Evolutionary conservation across 2,797 vertebrate genomes (phyloP).

Genomic region (Xenopus petersii): DNA sequence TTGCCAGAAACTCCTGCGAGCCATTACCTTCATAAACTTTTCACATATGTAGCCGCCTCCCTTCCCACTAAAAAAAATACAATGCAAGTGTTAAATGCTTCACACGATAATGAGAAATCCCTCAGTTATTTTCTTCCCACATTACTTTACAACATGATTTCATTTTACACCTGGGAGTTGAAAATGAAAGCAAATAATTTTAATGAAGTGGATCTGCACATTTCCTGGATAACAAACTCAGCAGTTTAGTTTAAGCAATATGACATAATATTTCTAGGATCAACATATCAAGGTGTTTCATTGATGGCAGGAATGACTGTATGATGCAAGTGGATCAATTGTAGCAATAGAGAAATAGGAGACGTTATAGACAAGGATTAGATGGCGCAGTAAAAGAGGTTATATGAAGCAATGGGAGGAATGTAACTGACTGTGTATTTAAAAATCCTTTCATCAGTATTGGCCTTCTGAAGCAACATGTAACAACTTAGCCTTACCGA

Average conservation of each 20-base stretch:
- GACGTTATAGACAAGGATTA: too few species aligned
- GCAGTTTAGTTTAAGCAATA: conserved; percentile 22
- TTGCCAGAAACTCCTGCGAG: neutral
- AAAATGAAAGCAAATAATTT: conserved; percentile 39
- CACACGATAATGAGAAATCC: conserved; percentile 2
- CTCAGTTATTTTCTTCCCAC: conserved; percentile 19
- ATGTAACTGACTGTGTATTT: too few species aligned
- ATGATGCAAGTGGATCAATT: too few species aligned
- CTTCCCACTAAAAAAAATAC: neutral
- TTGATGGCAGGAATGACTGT: conserved; percentile 9
- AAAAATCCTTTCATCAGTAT: too few species aligned
- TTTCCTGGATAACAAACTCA: conserved; percentile 36
- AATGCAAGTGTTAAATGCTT: conserved; percentile 28
- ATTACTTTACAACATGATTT: conserved; percentile 30
- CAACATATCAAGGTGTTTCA: conserved; percentile 28
- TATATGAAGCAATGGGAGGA: too few species aligned
- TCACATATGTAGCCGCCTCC: neutral
- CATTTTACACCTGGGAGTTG: conserved; percentile 36
- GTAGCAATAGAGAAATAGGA: too few species aligned
- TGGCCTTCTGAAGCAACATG: too few species aligned
- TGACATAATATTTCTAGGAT: conserved; percentile 30
- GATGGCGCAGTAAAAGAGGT: too few species aligned
- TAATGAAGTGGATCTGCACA: conserved; percentile 39
- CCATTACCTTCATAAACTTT: conserved; percentile 7
- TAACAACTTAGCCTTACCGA: too few species aligned